Conservation (phyloP, 1,140 invertebrate species). For the Conus betulinus region DNA sequence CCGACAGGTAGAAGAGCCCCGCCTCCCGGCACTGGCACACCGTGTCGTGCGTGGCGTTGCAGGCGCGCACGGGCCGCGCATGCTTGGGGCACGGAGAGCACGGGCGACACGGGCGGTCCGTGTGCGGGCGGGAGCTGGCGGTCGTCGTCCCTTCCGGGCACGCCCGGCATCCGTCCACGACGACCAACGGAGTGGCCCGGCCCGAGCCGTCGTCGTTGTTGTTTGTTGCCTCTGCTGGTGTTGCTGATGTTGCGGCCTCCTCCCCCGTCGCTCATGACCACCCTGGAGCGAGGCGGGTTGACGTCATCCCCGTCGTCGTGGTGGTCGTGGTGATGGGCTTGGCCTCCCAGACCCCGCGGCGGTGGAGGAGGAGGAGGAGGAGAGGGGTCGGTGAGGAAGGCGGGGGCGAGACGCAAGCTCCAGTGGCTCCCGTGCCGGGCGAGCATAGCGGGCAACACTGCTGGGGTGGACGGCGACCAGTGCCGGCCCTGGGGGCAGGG, state of each 20-base stretch:
- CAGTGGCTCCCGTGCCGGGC: not conserved
- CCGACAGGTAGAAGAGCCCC: slow-evolving; percentile 31
- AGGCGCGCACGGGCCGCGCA: slow-evolving; percentile 39
- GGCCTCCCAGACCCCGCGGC: no score
- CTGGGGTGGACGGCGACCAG: not conserved
- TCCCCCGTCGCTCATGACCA: no score
- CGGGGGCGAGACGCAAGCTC: not conserved
- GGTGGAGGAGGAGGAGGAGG: no score
- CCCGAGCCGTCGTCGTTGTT: not conserved
- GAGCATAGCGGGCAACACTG: slow-evolving; percentile 3
- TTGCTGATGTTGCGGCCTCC: not conserved
- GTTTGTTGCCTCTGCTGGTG: not conserved
- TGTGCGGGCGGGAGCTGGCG: slow-evolving; percentile 26
- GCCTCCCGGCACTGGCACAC: slow-evolving; percentile 54
- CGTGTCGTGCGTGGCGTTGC: slow-evolving; percentile 60
- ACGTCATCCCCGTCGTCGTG: no score
- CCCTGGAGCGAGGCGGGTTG: no score
- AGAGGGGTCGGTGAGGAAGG: no score
- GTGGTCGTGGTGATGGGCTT: no score
- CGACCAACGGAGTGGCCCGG: not conserved
- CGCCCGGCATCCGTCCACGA: slow-evolving; percentile 20
- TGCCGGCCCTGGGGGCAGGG: not conserved
- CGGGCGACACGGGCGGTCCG: slow-evolving; percentile 39
- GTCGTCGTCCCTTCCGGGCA: slow-evolving; percentile 27
- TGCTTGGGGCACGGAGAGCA: slow-evolving; percentile 51